Conservation (phyloP, 2,888 invertebrate genomes). For the Panopea generosa region DNA sequence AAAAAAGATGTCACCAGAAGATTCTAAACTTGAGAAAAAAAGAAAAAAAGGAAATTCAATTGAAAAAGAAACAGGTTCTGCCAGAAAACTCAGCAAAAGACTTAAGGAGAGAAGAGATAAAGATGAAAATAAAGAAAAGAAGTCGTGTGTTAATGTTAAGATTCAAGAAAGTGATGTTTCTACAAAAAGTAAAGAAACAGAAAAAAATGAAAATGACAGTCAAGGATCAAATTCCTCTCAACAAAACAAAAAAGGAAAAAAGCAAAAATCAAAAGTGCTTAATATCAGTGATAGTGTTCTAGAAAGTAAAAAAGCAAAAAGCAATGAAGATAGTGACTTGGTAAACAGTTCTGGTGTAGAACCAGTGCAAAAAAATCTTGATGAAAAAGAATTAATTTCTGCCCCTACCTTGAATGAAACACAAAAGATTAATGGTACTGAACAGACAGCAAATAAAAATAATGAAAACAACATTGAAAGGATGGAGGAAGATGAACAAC, state of each 20-base stretch:
- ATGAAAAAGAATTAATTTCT: too few relatives aligned
- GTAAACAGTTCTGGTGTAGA: too few relatives aligned
- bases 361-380: too few relatives aligned
- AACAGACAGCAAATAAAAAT: background rate
- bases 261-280: too few relatives aligned
- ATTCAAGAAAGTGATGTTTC: background rate
- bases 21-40: constrained; percentile 12
- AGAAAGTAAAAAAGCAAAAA: too few relatives aligned
- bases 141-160: background rate
- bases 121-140: background rate
- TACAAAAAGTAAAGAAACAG: background rate
- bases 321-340: background rate
- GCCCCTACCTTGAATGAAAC: too few relatives aligned
- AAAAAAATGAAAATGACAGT: background rate
- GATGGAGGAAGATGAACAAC: constrained; percentile 7
- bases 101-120: constrained; percentile 27
- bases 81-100: constrained; percentile 21
- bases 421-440: too few relatives aligned
- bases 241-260: background rate
- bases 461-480: background rate
- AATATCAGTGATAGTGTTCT: too few relatives aligned
- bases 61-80: background rate
- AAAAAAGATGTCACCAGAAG: constrained; percentile 63
- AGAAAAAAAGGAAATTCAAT: constrained; percentile 6
- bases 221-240: background rate